phyloP scores from a whole-genome alignment of 2,113 vertebrate genomes.

The Rhagologus leucostigma region DNA sequence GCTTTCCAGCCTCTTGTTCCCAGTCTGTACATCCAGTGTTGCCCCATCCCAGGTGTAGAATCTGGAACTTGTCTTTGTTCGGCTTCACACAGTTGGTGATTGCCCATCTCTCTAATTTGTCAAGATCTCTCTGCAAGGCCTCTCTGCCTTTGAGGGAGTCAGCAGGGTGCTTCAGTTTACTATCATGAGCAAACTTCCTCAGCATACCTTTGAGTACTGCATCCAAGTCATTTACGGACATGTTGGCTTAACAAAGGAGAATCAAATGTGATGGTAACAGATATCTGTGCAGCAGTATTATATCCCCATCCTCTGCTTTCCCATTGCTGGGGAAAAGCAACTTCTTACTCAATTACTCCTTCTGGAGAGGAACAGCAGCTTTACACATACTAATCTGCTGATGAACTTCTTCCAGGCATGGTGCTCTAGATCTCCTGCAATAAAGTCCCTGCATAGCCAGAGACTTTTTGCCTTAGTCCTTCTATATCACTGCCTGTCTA shows the following conservation, averaged over 20 bases:
- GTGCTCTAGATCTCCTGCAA: not conserved
- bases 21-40: not conserved
- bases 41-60: no score
- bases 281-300: not conserved
- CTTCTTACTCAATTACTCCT: not conserved
- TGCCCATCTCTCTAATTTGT: not conserved
- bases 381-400: not conserved
- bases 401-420: not conserved
- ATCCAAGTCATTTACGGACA: not conserved
- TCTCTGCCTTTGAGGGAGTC: not conserved
- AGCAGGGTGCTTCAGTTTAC: not conserved
- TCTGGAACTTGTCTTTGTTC: not conserved
- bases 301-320: not conserved
- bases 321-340: not conserved
- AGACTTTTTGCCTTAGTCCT: not conserved
- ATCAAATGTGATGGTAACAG: not conserved
- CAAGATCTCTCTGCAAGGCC: not conserved
- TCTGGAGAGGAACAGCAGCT: not conserved
- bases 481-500: not conserved
- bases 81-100: not conserved
- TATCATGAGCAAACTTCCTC: not conserved
- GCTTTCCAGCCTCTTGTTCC: fast-evolving
- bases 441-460: not conserved
- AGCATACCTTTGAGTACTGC: not conserved
- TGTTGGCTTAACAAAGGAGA: not conserved